phyloP scores from a whole-genome alignment of 2,797 vertebrate genomes.

The Sebastes matsubarae region DNA sequence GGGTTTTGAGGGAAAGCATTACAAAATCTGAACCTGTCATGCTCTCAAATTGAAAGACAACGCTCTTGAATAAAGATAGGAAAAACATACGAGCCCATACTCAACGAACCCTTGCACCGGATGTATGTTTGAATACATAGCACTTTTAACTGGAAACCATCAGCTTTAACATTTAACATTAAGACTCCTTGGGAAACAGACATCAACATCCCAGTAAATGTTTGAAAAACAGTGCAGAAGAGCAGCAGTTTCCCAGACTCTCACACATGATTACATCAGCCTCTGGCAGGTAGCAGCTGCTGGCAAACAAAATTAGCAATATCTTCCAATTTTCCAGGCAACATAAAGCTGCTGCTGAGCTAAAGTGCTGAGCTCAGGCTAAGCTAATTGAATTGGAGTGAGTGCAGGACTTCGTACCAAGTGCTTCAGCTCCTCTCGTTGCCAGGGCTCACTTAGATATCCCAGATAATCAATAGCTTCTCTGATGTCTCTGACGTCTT shows the following conservation, averaged over 20 bases:
- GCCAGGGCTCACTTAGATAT: constrained; percentile 50
- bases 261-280: constrained; percentile 11
- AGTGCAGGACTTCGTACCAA: constrained; percentile 38
- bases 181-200: not conserved
- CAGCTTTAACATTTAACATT: not conserved
- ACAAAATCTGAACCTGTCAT: too few relatives aligned
- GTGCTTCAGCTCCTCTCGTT: constrained; percentile 44
- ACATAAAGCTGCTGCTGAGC: constrained; percentile 35
- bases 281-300: constrained; percentile 41
- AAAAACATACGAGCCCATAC: not conserved
- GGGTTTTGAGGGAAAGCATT: too few relatives aligned
- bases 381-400: constrained; percentile 56
- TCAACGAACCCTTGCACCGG: not conserved
- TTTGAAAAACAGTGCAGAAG: not conserved
- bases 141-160: not conserved
- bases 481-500: constrained; percentile 37
- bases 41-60: too few relatives aligned
- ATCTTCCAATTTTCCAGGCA: constrained; percentile 60
- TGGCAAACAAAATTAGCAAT: constrained; percentile 52
- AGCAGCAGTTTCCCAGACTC: not conserved
- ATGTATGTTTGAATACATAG: not conserved
- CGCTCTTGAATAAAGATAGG: too few relatives aligned
- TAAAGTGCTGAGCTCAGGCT: constrained; percentile 66
- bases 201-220: not conserved
- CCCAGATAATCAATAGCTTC: constrained; percentile 60